phyloP scores from a whole-genome alignment of 2,113 vertebrate species.

The Myanophis thanlyinensis region DNA sequence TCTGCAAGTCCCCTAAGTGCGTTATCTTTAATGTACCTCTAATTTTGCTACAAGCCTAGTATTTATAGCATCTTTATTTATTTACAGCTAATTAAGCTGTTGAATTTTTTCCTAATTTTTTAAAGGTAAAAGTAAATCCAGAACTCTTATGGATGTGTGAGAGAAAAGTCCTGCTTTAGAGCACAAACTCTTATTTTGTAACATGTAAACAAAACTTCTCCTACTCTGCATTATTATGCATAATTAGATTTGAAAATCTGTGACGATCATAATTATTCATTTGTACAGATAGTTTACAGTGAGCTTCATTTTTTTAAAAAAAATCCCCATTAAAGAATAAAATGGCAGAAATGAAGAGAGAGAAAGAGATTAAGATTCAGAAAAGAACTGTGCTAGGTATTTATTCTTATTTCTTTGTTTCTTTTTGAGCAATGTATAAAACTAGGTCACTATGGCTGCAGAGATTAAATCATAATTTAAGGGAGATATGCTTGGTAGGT shows the following conservation, averaged over 20 bases:
- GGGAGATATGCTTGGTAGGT: conserved; percentile 52
- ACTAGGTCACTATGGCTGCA: conserved; percentile 51
- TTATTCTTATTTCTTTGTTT: conserved; percentile 31
- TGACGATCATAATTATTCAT: conserved; percentile 67
- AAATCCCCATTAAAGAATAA: conserved; percentile 61
- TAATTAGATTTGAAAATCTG: conserved; percentile 70
- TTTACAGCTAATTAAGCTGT: conserved; percentile 58
- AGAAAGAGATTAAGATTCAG: conserved; percentile 46
- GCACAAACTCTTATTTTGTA: conserved; percentile 51
- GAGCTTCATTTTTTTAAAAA: conserved; percentile 57
- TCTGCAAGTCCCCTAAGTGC: conserved; percentile 62
- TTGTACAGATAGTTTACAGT: conserved; percentile 67
- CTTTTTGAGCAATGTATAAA: conserved; percentile 52
- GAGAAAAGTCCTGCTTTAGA: not conserved
- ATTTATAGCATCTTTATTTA: conserved; percentile 65
- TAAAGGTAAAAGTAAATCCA: not conserved
- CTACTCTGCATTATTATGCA: conserved; percentile 60
- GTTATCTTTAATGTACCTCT: conserved; percentile 67
- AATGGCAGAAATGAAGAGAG: conserved; percentile 38
- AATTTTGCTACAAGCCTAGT: conserved; percentile 67
- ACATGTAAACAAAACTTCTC: conserved; percentile 53
- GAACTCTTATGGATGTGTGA: conserved; percentile 14
- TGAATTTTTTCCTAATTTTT: not conserved
- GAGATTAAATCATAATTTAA: conserved; percentile 56
- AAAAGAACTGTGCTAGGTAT: conserved; percentile 57